A percentile compares a stretch with the other conserved stretches of the same genome.
phyloP scores from a whole-genome alignment of 2,888 invertebrate genomes.

The Drosophila siamana region DNA sequence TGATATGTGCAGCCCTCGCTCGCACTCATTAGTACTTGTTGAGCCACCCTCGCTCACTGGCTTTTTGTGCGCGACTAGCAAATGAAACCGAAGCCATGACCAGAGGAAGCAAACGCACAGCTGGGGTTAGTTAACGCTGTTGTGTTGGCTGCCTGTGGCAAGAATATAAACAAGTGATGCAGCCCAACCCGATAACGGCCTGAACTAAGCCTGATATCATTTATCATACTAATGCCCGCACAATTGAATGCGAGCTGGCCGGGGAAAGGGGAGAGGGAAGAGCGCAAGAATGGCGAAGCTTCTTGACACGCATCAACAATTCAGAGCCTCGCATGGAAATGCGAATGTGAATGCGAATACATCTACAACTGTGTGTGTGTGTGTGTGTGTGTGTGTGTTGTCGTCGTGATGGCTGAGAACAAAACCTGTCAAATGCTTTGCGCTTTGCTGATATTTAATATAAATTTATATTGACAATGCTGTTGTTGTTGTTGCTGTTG shows the following conservation, averaged over 20 bases:
- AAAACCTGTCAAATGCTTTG: slow-evolving; percentile 56
- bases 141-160: too few species aligned
- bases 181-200: slow-evolving; percentile 2
- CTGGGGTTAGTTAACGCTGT: slow-evolving; percentile 10
- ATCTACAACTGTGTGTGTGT: slow-evolving; percentile 13
- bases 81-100: not conserved
- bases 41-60: not conserved
- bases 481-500: not conserved
- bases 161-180: slow-evolving; percentile 18
- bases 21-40: not conserved
- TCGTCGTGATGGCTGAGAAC: slow-evolving; percentile 18
- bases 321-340: slow-evolving; percentile 29
- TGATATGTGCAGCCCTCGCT: not conserved
- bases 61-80: too few species aligned
- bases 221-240: slow-evolving; percentile 65
- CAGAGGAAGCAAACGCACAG: slow-evolving; percentile 11
- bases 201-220: slow-evolving; percentile 51
- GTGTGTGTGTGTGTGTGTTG: not conserved
- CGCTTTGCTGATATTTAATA: slow-evolving; percentile 59
- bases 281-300: slow-evolving; percentile 12
- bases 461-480: slow-evolving; percentile 54
- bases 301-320: slow-evolving; percentile 57
- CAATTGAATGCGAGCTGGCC: slow-evolving; percentile 54
- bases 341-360: slow-evolving; percentile 25
- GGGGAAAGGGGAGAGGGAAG: slow-evolving; percentile 6